phyloP scores from a whole-genome alignment of 2,888 invertebrate genomes.

The Carpatolechia fugitivella region DNA sequence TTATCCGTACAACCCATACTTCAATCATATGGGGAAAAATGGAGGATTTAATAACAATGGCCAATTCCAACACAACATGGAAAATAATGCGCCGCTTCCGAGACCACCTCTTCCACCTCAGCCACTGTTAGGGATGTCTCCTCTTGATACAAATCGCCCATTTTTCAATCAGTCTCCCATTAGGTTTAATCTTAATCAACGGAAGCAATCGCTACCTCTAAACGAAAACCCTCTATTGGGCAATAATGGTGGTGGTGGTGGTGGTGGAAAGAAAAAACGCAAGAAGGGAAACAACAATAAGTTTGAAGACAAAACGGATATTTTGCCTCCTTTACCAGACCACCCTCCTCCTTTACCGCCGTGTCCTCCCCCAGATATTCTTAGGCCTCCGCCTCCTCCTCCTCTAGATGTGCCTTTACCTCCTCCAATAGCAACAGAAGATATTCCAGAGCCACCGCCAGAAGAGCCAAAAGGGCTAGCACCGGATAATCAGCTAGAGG shows the following conservation, averaged over 20 bases:
- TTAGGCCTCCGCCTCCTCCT: slow-evolving; percentile 53
- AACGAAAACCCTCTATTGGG: slow-evolving; percentile 64
- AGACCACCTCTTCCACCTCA: slow-evolving; percentile 57
- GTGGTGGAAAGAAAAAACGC: slow-evolving; percentile 84
- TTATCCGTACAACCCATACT: slow-evolving; percentile 69
- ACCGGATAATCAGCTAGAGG: slow-evolving; percentile 31
- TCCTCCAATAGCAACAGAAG: slow-evolving; percentile 67
- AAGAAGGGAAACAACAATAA: slow-evolving; percentile 83
- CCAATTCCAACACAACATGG: slow-evolving; percentile 58
- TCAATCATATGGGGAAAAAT: slow-evolving; percentile 62
- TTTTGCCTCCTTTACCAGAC: slow-evolving; percentile 77
- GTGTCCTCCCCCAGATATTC: slow-evolving; percentile 69
- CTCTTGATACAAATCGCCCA: slow-evolving; percentile 62
- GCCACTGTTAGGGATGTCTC: slow-evolving; percentile 68
- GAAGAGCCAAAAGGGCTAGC: slow-evolving; percentile 43
- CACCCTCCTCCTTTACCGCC: slow-evolving; percentile 76
- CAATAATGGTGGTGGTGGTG: slow-evolving; percentile 62
- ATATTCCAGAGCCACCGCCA: slow-evolving; percentile 55
- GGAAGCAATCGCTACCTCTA: slow-evolving; percentile 58
- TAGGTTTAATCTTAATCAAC: slow-evolving; percentile 68
- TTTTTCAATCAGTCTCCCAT: slow-evolving; percentile 70
- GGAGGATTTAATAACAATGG: slow-evolving; percentile 45
- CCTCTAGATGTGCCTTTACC: slow-evolving; percentile 62
- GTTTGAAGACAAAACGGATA: slow-evolving; percentile 57
- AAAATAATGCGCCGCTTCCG: slow-evolving; percentile 53